Evolutionary conservation across 2,113 vertebrate genomes (phyloP), one percentile per base, ranked within the genome.

Genomic region (Halichoeres trimaculatus): DNA sequence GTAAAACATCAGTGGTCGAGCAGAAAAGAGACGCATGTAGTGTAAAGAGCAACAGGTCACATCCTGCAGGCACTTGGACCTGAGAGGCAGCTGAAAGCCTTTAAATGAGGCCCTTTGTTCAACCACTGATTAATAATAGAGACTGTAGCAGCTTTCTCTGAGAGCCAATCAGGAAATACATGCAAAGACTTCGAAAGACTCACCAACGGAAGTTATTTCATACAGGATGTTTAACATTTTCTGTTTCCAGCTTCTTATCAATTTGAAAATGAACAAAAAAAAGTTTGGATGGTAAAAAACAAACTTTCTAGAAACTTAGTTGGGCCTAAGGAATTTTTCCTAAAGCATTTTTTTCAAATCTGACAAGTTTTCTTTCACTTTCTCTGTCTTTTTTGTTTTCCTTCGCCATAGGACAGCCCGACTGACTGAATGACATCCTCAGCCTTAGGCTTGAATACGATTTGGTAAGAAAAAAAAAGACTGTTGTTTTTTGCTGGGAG

Each of bases 1-100:
- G 62, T 48, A 38, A 72, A 66, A 60, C 52, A 63, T 50, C 52
- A 58, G n/a, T 4, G 52, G 52, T 36, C 3, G 1, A 43, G 11
- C 35, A 52, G 53, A 20, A 41, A 51, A 35, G 16, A 19, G 40
- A 43, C 4, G 0, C 5, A 24, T 23, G 0, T n/a, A 16, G n/a
- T 47, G 59, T n/a, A 35, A 22, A 61, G 30, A 34, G 41, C 10
- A 20, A 22, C 45, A 19, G 60, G 47, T 78, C 68, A 38, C 22
- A 43, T 43, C 67, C 59, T 64, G 36, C 23, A 17, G 66, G 5
- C 36, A 10, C 43, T 6, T 1, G 0, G n/a, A 57, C 34, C 43
- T 30, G 38, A 61, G 57, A 11, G 30, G 19, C 40, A 47, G 12
- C 1, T 9, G 23, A 48, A n/a, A 47, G 57, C 55, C 12, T 43